phyloP scores from a whole-genome alignment of 2,888 invertebrate species.

The Amiota communis region DNA sequence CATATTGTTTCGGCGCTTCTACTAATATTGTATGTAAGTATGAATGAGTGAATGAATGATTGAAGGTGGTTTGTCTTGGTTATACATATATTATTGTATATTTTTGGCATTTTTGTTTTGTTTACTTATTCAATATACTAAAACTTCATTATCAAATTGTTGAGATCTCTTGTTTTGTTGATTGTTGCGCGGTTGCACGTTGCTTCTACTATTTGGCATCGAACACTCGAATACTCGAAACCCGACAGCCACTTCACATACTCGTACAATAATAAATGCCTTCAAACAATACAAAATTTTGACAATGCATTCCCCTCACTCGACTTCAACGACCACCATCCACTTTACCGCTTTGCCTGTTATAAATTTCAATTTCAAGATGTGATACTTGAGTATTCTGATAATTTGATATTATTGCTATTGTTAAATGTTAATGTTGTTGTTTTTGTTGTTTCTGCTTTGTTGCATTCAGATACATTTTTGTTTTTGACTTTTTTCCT shows the following conservation, averaged over 20 bases:
- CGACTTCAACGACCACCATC: not conserved
- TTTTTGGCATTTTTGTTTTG: constrained; percentile 13
- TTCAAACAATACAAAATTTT: constrained; percentile 6
- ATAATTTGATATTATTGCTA: constrained; percentile 12
- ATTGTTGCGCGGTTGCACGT: constrained; percentile 18
- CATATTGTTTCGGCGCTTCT: constrained; percentile 11
- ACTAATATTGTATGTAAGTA: too few relatives aligned
- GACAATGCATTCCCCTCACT: not conserved
- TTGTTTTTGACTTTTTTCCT: constrained; percentile 4
- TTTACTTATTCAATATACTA: not conserved
- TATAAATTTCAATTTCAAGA: constrained; percentile 28
- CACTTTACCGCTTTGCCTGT: not conserved
- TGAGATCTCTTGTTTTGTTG: constrained; percentile 20
- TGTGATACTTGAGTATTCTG: constrained; percentile 24
- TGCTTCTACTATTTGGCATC: constrained; percentile 24
- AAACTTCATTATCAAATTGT: constrained; percentile 23
- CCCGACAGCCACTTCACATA: constrained; percentile 14
- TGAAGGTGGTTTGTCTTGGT: not conserved
- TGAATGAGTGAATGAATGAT: not conserved
- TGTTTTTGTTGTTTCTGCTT: constrained; percentile 10
- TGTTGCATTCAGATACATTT: constrained; percentile 1
- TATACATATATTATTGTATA: not conserved
- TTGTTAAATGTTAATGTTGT: too few relatives aligned
- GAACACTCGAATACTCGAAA: constrained; percentile 8
- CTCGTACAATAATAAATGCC: not conserved